phyloP scores from a whole-genome alignment of 2,888 invertebrate species.

The Eudemis profundana region DNA sequence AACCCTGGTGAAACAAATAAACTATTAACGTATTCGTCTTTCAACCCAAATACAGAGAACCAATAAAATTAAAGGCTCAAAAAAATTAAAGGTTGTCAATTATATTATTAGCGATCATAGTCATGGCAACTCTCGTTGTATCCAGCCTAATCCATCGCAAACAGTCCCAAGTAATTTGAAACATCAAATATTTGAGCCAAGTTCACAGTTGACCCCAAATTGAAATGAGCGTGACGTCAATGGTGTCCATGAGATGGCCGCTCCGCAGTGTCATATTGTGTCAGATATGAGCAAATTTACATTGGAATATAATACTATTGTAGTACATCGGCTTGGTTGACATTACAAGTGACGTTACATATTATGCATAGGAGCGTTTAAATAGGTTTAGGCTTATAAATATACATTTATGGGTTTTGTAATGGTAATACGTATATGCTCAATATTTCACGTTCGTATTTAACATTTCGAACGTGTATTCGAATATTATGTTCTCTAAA shows the following conservation, averaged over 20 bases:
- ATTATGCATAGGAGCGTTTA: slow-evolving; percentile 24
- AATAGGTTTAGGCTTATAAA: slow-evolving; percentile 11
- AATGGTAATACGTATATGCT: not conserved
- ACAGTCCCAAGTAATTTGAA: slow-evolving; percentile 40
- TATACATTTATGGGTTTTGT: slow-evolving; percentile 5
- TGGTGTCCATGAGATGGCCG: slow-evolving; percentile 52
- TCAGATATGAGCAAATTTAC: slow-evolving; percentile 55
- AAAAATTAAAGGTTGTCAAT: no score
- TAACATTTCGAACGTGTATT: slow-evolving; percentile 9
- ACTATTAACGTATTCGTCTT: no score
- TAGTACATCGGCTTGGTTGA: slow-evolving; percentile 23
- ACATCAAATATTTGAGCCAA: slow-evolving; percentile 48
- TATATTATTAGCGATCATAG: not conserved
- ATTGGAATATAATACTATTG: slow-evolving; percentile 49
- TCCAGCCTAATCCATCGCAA: slow-evolving; percentile 20
- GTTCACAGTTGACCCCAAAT: slow-evolving; percentile 49
- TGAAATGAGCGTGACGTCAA: slow-evolving; percentile 57
- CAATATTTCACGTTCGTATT: slow-evolving; percentile 21
- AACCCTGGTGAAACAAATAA: no score
- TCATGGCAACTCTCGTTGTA: not conserved
- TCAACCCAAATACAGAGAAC: no score
- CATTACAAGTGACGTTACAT: slow-evolving; percentile 30
- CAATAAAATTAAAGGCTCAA: no score
- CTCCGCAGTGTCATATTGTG: slow-evolving; percentile 50
- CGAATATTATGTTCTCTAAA: slow-evolving; percentile 4